Conservation (phyloP, 2,888 invertebrate genomes). For the Embidobia sp. region DNA sequence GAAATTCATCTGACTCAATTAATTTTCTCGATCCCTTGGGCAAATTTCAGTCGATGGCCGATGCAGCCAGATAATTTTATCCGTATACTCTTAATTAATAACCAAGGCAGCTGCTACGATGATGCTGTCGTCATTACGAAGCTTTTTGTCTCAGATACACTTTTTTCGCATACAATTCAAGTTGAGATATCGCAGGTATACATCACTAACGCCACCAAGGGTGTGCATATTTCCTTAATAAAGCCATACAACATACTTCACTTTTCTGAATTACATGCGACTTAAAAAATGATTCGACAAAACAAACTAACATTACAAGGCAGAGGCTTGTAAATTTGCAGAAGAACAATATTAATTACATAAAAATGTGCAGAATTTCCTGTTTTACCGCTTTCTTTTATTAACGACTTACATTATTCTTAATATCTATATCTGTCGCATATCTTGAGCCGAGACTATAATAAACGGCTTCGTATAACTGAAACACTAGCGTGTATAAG, state of each 20-base stretch:
- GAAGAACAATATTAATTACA: not conserved
- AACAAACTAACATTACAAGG: no score
- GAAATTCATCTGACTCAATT: slow-evolving; percentile 57
- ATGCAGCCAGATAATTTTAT: slow-evolving; percentile 43
- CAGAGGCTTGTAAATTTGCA: not conserved
- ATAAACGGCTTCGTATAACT: slow-evolving; percentile 51
- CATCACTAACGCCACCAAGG: slow-evolving; percentile 78
- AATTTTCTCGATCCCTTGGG: slow-evolving; percentile 46
- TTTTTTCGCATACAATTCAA: slow-evolving; percentile 61
- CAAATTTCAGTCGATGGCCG: slow-evolving; percentile 35
- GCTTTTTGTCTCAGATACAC: slow-evolving; percentile 70
- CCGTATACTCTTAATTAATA: slow-evolving; percentile 78
- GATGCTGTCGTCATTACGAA: slow-evolving; percentile 77
- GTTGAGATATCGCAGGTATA: slow-evolving; percentile 77
- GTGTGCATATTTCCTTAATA: slow-evolving; percentile 72
- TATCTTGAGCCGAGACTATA: slow-evolving; percentile 34
- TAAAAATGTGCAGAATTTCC: not conserved
- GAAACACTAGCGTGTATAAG: slow-evolving; percentile 40
- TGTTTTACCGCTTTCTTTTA: not conserved
- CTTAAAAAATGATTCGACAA: not conserved
- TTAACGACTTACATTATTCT: slow-evolving; percentile 19
- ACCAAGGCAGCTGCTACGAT: slow-evolving; percentile 77
- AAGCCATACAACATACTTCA: slow-evolving; percentile 69
- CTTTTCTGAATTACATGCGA: not conserved
- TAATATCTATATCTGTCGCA: slow-evolving; percentile 44